These are phyloP conservation scores for Ischnura elegans DNA, from an alignment of 2,888 invertebrate genomes.

Conservation along the genomic window DNA sequence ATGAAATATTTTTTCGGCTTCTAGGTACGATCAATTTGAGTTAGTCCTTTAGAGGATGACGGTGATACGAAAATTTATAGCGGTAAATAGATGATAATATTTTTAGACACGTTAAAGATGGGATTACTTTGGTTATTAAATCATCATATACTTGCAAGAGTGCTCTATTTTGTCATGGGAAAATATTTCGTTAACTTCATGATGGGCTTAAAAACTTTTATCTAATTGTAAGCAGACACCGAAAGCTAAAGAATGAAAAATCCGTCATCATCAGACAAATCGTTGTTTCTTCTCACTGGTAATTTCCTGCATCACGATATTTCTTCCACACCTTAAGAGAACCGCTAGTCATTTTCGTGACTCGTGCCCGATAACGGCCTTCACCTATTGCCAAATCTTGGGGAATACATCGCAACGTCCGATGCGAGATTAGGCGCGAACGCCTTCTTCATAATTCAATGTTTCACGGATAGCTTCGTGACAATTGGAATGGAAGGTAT, in stretches of 20 bases:
- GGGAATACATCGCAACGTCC: conserved; percentile 13
- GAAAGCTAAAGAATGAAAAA: background rate
- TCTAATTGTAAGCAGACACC: background rate
- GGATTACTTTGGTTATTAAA: too few species aligned
- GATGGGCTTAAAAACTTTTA: too few species aligned
- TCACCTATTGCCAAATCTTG: conserved; percentile 37
- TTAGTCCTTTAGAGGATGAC: too few species aligned
- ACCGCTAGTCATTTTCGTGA: background rate
- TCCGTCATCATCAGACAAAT: background rate
- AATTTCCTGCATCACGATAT: background rate
- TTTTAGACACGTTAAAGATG: too few species aligned
- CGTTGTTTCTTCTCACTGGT: background rate
- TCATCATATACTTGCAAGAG: too few species aligned
- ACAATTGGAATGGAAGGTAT: background rate
- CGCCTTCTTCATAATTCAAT: background rate
- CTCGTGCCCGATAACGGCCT: background rate
- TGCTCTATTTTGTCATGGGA: too few species aligned
- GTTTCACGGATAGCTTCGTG: background rate
- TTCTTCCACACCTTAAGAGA: background rate
- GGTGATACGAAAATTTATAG: too few species aligned
- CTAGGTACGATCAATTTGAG: too few species aligned
- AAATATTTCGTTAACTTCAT: too few species aligned
- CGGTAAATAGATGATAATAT: too few species aligned
- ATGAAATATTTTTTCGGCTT: too few species aligned
- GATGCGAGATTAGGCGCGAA: conserved; percentile 13